Conservation (phyloP, 1,140 invertebrate species). For the Diorhabda sublineata region DNA sequence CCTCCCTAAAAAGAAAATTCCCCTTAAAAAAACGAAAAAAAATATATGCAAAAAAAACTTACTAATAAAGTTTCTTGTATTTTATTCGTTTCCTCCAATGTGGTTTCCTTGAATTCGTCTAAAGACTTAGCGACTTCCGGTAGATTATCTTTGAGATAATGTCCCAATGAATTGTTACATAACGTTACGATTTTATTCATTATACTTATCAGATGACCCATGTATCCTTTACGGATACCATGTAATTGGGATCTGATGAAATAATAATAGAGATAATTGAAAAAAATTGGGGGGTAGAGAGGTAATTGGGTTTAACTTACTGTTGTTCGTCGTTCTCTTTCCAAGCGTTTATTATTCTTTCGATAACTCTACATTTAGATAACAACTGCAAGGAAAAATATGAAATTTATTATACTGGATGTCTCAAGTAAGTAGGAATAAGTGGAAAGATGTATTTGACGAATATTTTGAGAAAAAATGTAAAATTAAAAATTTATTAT, state of each 20-base stretch:
- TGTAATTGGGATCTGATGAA: conserved; percentile 28
- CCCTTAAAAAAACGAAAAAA: background rate
- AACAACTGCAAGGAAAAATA: conserved; percentile 48
- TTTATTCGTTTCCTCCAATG: conserved; percentile 59
- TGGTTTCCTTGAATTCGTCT: conserved; percentile 56
- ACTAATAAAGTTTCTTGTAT: conserved; percentile 57
- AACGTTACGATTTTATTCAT: conserved; percentile 58
- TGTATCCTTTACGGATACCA: conserved; percentile 48
- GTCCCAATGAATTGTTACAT: conserved; percentile 48
- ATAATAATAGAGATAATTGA: background rate
- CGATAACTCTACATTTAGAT: conserved; percentile 51
- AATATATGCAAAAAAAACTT: conserved; percentile 23
- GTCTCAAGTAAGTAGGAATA: no score
- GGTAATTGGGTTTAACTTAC: conserved; percentile 42
- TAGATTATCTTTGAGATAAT: conserved; percentile 54
- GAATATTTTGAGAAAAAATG: no score
- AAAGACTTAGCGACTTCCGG: conserved; percentile 56
- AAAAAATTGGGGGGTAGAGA: background rate
- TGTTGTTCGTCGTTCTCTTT: conserved; percentile 52
- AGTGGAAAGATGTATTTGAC: no score
- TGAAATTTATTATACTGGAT: no score
- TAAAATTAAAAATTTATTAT: no score
- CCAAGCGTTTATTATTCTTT: conserved; percentile 52
- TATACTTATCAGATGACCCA: conserved; percentile 53
- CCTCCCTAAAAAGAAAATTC: conserved; percentile 40